Percentiles rank a stretch among this genome's conserved stretches.
These are phyloP conservation scores for Gymnarchus niloticus DNA, from an alignment of 2,113 vertebrate genomes.

Conservation along the genomic window DNA sequence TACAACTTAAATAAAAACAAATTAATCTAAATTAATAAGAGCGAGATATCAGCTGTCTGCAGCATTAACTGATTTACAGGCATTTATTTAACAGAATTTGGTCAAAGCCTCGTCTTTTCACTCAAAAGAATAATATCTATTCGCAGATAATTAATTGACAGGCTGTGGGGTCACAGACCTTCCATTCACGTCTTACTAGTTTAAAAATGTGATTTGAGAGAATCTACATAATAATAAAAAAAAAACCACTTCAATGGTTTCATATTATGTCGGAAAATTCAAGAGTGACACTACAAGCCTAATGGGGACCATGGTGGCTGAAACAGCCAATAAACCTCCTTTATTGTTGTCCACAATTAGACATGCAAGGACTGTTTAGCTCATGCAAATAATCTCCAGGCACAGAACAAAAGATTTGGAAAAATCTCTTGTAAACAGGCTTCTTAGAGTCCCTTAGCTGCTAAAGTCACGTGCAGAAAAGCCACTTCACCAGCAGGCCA, in stretches of 20 bases:
- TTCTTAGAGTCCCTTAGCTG: slow-evolving; percentile 10
- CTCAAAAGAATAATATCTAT: background rate
- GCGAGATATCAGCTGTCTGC: background rate
- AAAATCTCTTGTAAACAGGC: slow-evolving; percentile 22
- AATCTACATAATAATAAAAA: slow-evolving; percentile 12
- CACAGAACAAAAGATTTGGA: background rate
- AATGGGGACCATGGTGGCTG: background rate
- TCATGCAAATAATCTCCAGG: slow-evolving; percentile 17
- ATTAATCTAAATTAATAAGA: background rate
- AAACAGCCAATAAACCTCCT: background rate
- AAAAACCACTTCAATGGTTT: background rate
- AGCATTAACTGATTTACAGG: no score
- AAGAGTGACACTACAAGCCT: background rate
- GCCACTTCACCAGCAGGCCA: background rate
- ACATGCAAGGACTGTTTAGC: background rate
- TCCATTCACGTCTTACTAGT: background rate
- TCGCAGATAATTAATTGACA: background rate
- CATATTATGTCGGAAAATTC: background rate
- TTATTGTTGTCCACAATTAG: background rate
- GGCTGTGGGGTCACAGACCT: background rate
- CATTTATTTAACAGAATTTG: background rate
- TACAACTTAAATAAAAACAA: background rate
- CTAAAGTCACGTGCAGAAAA: background rate
- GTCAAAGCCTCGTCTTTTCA: background rate
- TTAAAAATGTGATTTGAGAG: background rate